Percentiles rank a stretch among this genome's conserved stretches.
phyloP scores from a whole-genome alignment of 2,888 invertebrate genomes.

The Brachypalpus laphriformis region DNA sequence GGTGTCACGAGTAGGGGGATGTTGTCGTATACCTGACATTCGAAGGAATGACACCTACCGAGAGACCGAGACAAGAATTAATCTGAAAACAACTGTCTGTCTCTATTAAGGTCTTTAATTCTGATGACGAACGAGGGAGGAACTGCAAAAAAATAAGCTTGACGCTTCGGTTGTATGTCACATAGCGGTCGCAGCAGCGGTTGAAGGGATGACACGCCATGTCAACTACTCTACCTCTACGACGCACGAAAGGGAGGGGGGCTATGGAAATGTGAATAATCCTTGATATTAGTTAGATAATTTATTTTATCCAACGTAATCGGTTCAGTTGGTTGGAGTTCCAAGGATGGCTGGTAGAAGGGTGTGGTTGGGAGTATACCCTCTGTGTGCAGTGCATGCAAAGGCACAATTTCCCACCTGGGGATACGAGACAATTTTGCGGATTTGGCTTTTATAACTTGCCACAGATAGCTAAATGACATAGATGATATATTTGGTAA shows the following conservation, averaged over 20 bases:
- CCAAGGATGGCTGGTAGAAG: background rate
- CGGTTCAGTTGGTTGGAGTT: background rate
- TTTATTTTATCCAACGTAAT: constrained; percentile 32
- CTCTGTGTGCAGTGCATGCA: constrained; percentile 21
- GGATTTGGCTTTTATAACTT: constrained; percentile 3
- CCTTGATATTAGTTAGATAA: constrained; percentile 39
- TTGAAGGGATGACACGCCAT: background rate
- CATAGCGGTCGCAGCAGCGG: background rate
- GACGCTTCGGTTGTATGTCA: constrained; percentile 24
- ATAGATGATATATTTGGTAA: background rate
- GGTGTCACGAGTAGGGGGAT: constrained; percentile 15
- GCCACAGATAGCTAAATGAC: background rate
- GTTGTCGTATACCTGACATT: no score
- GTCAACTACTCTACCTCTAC: background rate
- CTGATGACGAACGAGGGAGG: constrained; percentile 26
- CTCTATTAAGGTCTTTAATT: constrained; percentile 58
- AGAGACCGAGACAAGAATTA: constrained; percentile 13
- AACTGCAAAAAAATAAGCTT: constrained; percentile 3
- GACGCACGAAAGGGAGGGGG: constrained; percentile 11
- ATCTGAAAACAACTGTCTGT: constrained; percentile 45
- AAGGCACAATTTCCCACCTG: constrained; percentile 25
- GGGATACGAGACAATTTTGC: background rate
- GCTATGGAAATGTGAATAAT: constrained; percentile 21
- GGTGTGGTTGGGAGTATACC: background rate
- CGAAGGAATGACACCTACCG: background rate